Evolutionary conservation across 1,140 invertebrate species (phyloP).

Genomic region (Bombus soroeensis): DNA sequence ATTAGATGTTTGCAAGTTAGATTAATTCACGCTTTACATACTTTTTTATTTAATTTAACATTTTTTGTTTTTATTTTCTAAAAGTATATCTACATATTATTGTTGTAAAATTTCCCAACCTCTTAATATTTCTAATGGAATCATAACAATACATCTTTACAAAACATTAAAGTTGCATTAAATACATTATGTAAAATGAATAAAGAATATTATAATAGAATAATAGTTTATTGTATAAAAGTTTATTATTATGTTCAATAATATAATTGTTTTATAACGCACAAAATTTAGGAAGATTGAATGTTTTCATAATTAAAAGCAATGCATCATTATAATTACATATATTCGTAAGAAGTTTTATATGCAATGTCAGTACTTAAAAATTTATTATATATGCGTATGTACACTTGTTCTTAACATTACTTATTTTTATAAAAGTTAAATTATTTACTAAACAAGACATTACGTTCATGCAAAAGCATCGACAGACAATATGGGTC

Average conservation of each 20-base stretch:
- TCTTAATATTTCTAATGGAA: not conserved
- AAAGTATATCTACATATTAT: not conserved
- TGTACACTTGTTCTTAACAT: conserved; percentile 61
- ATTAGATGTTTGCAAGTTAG: not conserved
- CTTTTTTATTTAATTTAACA: not conserved
- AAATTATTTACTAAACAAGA: conserved; percentile 76
- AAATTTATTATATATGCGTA: conserved; percentile 73
- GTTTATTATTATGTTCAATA: not conserved
- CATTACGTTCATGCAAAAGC: conserved; percentile 70
- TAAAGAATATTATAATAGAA: conserved; percentile 19
- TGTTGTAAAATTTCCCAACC: not conserved
- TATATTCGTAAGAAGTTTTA: conserved; percentile 65
- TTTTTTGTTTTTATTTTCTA: not conserved
- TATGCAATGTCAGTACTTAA: conserved; percentile 69
- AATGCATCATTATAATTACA: conserved; percentile 55
- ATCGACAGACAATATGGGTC: conserved; percentile 64
- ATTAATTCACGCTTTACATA: not conserved
- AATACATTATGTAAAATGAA: conserved; percentile 13
- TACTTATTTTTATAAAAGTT: conserved; percentile 69
- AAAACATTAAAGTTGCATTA: not conserved
- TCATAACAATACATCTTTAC: not conserved
- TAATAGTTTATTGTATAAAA: conserved; percentile 27
- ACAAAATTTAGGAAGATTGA: conserved; percentile 28
- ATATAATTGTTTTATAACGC: not conserved
- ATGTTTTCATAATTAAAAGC: conserved; percentile 24